phyloP scores from a whole-genome alignment of 2,888 invertebrate genomes.

The Girardia tigrina region DNA sequence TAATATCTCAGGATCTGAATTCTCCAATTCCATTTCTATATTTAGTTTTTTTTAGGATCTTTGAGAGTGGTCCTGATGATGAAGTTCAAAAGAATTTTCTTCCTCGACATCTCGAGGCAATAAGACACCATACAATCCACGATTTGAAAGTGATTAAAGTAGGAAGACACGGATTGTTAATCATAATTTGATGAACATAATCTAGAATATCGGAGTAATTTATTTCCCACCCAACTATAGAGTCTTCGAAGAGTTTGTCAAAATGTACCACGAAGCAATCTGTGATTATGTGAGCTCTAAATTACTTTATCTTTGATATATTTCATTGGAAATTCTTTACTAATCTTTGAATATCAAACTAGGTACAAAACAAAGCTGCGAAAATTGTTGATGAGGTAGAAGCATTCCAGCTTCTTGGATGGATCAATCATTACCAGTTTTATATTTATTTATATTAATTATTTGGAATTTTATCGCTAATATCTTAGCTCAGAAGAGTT shows the following conservation, averaged over 20 bases:
- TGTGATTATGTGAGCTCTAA: slow-evolving; percentile 47
- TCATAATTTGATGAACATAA: neutral
- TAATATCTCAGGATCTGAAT: too few relatives aligned
- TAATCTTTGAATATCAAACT: too few relatives aligned
- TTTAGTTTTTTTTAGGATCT: slow-evolving; percentile 72
- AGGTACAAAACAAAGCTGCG: neutral
- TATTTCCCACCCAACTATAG: slow-evolving; percentile 89
- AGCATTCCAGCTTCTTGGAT: slow-evolving; percentile 7
- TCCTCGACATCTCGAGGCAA: slow-evolving; percentile 73
- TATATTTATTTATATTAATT: neutral
- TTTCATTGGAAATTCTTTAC: neutral
- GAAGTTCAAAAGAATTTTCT: slow-evolving; percentile 87
- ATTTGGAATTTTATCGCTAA: neutral
- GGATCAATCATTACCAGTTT: neutral
- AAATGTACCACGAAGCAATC: slow-evolving; percentile 79
- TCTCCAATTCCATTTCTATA: too few relatives aligned
- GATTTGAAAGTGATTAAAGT: slow-evolving; percentile 74
- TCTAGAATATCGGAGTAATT: slow-evolving; percentile 55
- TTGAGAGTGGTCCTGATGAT: slow-evolving; percentile 85
- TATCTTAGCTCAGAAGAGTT: slow-evolving; percentile 61
- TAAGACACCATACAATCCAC: slow-evolving; percentile 71
- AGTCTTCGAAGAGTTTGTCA: slow-evolving; percentile 74
- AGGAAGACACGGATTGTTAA: slow-evolving; percentile 28
- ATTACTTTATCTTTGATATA: neutral
- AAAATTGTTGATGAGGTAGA: neutral